A percentile compares a stretch with the other conserved stretches of the same genome.
Evolutionary conservation across 2,113 vertebrate species (phyloP).

Genomic region (Nycticorax nycticorax): DNA sequence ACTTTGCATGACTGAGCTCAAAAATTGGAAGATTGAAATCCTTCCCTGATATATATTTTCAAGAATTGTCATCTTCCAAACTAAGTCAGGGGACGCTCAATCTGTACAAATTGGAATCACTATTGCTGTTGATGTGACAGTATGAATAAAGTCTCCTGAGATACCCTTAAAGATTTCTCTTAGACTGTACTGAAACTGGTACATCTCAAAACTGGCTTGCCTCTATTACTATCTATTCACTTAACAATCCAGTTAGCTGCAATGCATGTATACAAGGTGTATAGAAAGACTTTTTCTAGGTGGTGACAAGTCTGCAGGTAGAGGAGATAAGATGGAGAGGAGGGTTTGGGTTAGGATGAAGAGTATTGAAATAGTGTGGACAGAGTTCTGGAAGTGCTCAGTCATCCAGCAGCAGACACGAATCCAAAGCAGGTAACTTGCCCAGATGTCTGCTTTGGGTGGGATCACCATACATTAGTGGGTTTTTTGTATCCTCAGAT

Average conservation of each 20-base stretch:
- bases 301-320: not conserved
- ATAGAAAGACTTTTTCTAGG: not conserved
- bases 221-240: not conserved
- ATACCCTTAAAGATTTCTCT: not conserved
- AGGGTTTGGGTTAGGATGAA: not conserved
- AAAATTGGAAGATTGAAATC: not conserved
- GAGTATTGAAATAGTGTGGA: not conserved
- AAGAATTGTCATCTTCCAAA: not conserved
- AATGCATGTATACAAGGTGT: not conserved
- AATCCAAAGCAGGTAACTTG: not conserved
- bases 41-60: not conserved
- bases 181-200: not conserved
- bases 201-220: not conserved
- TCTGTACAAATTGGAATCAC: not conserved
- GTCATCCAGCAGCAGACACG: not conserved
- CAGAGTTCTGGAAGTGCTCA: not conserved
- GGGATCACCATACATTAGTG: no score
- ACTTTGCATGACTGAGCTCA: not conserved
- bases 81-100: not conserved
- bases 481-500: not conserved
- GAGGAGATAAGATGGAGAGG: not conserved
- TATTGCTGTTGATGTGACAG: not conserved
- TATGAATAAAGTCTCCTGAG: not conserved
- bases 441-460: not conserved
- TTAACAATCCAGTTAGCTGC: not conserved